These are phyloP conservation scores for Halcyon smyrnensis DNA, from an alignment of 2,797 vertebrate species.

Conservation along the genomic window DNA sequence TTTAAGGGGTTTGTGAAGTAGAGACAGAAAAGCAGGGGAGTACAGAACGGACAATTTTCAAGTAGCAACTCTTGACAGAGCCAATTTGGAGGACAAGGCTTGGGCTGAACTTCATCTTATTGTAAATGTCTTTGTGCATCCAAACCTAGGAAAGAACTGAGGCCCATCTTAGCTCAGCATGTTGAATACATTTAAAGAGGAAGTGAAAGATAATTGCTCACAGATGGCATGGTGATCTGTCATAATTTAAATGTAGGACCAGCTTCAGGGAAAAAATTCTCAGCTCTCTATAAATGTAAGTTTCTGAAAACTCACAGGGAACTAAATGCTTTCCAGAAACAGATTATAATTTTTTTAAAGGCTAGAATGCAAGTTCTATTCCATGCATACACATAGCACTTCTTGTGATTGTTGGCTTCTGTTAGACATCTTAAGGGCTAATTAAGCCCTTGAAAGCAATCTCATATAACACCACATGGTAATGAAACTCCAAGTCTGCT, in stretches of 20 bases:
- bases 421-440: background rate
- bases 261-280: background rate
- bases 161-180: background rate
- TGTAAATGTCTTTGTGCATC: background rate
- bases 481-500: background rate
- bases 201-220: background rate
- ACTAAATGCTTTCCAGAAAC: background rate
- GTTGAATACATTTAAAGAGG: background rate
- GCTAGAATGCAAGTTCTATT: background rate
- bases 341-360: background rate
- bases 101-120: background rate
- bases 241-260: background rate
- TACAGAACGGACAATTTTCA: background rate
- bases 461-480: background rate
- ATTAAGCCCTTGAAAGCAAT: background rate
- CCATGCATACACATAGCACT: background rate
- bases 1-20: background rate
- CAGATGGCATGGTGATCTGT: background rate
- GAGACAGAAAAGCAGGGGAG: background rate
- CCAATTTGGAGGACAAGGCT: background rate
- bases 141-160: background rate
- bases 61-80: background rate
- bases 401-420: background rate
- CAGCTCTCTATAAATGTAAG: background rate
- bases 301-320: background rate